Conservation (phyloP, 2,797 vertebrate species). For the Telmatherina bonti region DNA sequence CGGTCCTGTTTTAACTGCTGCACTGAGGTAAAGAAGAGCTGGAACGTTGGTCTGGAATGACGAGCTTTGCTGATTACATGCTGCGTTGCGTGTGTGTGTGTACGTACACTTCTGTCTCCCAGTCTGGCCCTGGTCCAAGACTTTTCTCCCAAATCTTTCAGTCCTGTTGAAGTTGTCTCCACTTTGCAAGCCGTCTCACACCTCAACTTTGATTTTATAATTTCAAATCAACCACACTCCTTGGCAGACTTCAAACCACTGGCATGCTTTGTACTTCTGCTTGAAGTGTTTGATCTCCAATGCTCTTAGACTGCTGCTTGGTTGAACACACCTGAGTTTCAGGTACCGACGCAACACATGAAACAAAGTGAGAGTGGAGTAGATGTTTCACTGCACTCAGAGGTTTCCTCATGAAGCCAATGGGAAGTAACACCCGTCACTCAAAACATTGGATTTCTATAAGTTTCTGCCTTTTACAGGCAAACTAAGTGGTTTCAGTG, state of each 20-base stretch:
- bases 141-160: constrained; percentile 21
- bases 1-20: too few relatives aligned
- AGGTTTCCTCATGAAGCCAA: too few relatives aligned
- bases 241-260: constrained; percentile 71
- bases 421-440: too few relatives aligned
- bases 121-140: neutral
- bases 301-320: constrained; percentile 75
- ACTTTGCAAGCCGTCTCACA: constrained; percentile 48
- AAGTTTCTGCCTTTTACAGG: too few relatives aligned
- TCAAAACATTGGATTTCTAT: too few relatives aligned
- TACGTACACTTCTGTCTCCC: too few relatives aligned
- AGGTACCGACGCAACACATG: constrained; percentile 55
- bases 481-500: too few relatives aligned
- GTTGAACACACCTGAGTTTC: constrained; percentile 54
- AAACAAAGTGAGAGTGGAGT: constrained; percentile 30
- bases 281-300: constrained; percentile 80
- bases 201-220: constrained; percentile 71
- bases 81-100: too few relatives aligned
- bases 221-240: constrained; percentile 57
- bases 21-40: too few relatives aligned
- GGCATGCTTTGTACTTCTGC: constrained; percentile 70
- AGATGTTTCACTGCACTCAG: neutral
- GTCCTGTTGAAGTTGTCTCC: constrained; percentile 13
- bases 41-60: too few relatives aligned
- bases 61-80: too few relatives aligned